Evolutionary conservation across 2,888 invertebrate species (phyloP), one percentile per base, ranked within the genome.

Genomic region (Palloptera scutellata): DNA sequence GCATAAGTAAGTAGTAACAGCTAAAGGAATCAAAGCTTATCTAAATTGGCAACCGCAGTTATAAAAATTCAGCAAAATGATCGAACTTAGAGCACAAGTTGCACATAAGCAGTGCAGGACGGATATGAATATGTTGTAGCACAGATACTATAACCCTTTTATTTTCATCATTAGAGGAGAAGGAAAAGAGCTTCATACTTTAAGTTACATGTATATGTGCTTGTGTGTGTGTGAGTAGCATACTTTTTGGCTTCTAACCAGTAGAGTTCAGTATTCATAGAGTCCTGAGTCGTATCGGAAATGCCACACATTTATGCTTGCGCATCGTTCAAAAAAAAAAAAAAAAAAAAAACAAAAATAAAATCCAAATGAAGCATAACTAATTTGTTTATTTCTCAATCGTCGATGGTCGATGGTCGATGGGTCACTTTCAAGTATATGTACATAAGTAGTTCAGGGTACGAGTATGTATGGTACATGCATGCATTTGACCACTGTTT

Each of bases 331-430:
- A 30, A 30, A 30, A 55, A 42, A n/a, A n/a, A n/a, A n/a, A n/a
- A n/a, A n/a, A n/a, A n/a, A n/a, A n/a, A n/a, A n/a, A n/a, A n/a
- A n/a, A n/a, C n/a, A n/a, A n/a, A n/a, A n/a, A n/a, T n/a, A n/a
- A n/a, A 17, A n/a, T 15, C 65, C 64, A 79, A 79, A 76, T 76
- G 77, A 73, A 71, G 78, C 78, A 79, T 78, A 78, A 78, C 78
- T 77, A 80, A 79, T 80, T 77, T 78, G 78, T 79, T 78, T 80
- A 78, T 76, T 77, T 78, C 58, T 51, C 51, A 64, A 64, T 51
- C 58, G 64, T 58, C 64, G 30, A 4, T 30, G 30, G 64, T 58
- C 64, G 30, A 4, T 30, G 30, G 30, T 2, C 30, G 30, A 30
- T 30, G 30, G 30, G 30, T 30, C 30, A 30, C 6, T 30, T 30